A percentile compares a stretch with the other conserved stretches of the same genome.
phyloP scores from a whole-genome alignment of 2,113 vertebrate species.

The Casuarius casuarius region DNA sequence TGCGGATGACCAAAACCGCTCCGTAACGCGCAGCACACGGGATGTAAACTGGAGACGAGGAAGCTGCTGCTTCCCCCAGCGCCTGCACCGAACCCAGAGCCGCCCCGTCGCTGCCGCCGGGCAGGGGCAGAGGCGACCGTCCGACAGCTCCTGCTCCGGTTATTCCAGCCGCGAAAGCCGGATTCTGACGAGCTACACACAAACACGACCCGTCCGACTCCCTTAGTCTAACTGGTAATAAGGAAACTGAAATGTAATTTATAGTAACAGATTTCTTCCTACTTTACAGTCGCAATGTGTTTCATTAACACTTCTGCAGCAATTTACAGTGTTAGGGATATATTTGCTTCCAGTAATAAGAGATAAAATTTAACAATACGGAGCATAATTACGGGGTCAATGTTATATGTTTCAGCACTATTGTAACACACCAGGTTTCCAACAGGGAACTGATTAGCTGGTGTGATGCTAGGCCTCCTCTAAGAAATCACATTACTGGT shows the following conservation, averaged over 20 bases:
- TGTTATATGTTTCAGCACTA: accelerated
- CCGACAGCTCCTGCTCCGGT: background rate
- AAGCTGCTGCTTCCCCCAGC: background rate
- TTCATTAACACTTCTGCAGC: constrained; percentile 49
- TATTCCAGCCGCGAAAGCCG: background rate
- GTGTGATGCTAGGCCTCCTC: accelerated
- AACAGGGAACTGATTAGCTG: accelerated
- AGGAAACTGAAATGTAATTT: background rate
- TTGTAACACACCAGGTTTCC: background rate
- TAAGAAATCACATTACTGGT: accelerated
- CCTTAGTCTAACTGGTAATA: background rate
- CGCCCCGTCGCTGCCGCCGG: no score
- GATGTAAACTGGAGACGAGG: background rate
- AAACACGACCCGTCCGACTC: background rate
- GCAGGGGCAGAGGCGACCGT: background rate
- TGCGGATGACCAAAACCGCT: background rate
- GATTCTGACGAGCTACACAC: background rate
- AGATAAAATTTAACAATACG: accelerated
- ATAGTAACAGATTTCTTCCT: constrained; percentile 26
- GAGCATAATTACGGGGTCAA: accelerated
- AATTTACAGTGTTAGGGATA: background rate
- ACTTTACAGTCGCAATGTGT: background rate
- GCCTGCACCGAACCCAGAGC: no score
- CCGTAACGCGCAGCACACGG: background rate
- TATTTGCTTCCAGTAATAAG: background rate